Conservation (phyloP, 2,888 invertebrate genomes). For the Lasioglossum marginatum region DNA sequence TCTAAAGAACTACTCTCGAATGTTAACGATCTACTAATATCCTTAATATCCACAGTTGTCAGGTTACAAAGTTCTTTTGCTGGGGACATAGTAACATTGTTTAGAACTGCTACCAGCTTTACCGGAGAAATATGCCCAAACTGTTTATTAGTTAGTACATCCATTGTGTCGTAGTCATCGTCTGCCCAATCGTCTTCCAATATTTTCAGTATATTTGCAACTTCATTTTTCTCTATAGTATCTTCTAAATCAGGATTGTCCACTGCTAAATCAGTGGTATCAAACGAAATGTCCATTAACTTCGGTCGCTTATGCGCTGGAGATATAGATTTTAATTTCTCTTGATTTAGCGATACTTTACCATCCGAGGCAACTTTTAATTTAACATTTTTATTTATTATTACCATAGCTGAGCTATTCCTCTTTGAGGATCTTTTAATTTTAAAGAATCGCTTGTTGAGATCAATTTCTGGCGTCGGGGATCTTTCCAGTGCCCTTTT, state of each 20-base stretch:
- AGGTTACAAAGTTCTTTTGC: slow-evolving; percentile 85
- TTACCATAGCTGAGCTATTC: slow-evolving; percentile 77
- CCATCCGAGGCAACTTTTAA: slow-evolving; percentile 79
- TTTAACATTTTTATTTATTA: slow-evolving; percentile 83
- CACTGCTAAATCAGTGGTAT: slow-evolving; percentile 81
- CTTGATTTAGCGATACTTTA: slow-evolving; percentile 73
- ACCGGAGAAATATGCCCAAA: slow-evolving; percentile 64
- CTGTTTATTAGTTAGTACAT: slow-evolving; percentile 47
- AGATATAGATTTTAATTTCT: slow-evolving; percentile 28
- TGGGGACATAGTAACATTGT: slow-evolving; percentile 83
- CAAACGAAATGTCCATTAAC: slow-evolving; percentile 72
- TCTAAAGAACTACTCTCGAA: slow-evolving; percentile 61
- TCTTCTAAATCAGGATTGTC: slow-evolving; percentile 79
- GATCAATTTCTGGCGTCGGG: slow-evolving; percentile 69
- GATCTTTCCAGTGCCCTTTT: slow-evolving; percentile 25
- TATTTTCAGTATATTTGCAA: slow-evolving; percentile 80
- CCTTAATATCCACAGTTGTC: slow-evolving; percentile 86
- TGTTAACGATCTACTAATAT: slow-evolving; percentile 65
- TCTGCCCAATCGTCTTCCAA: slow-evolving; percentile 83
- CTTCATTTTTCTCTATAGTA: slow-evolving; percentile 74
- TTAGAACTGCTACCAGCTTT: slow-evolving; percentile 66
- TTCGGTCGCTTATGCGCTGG: slow-evolving; percentile 68
- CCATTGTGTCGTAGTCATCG: slow-evolving; percentile 79
- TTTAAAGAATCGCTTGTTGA: slow-evolving; percentile 85
- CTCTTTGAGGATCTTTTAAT: slow-evolving; percentile 76